Evolutionary conservation across 2,888 invertebrate genomes (phyloP), one percentile per base, ranked within the genome.

Genomic region (Cosmia trapezina): DNA sequence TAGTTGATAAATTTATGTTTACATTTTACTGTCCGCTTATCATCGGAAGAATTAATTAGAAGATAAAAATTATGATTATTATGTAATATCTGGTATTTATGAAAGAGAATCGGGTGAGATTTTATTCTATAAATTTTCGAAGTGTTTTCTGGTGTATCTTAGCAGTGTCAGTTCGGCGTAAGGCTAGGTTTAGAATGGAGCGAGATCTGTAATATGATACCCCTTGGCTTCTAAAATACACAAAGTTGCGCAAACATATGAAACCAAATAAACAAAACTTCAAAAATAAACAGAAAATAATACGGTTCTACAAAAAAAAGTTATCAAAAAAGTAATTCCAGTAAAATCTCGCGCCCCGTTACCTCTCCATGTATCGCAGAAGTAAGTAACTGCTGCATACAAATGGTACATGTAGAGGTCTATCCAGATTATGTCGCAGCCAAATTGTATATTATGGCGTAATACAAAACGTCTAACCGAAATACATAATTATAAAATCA

Each of bases 1-100:
- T 9, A 75, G 49, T 49, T 56, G 54, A 56, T 53, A 28, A 28
- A 81, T 17, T 22, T 76, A 33, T 45, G 51, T 51, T 47, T 67
- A 57, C 51, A 73, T 41, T 8, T 8, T 12, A 59, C 60, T 19
- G 45, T 33, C 45, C 17, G 17, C 61, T 57, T 81, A 81, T 81
- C 77, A 68, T 62, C 19, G 33, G 17, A 49, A n/a, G n/a, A 53
- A 81, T 81, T 62, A 57, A 49, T 53, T 66, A 28, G n/a, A 1
- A 14, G n/a, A 67, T 76, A 62, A 53, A 43, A 81, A 37, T 60
- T 41, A 62, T 8, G 11, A 51, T 22, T 59, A 17, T 74, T 47
- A 76, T 60, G 76, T 49, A 63, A 76, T 57, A 45, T 19, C 22
- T 51, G 5, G 0, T 51, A 7, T 54, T 47, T n/a, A 6, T 45